Percentiles rank a stretch among this genome's conserved stretches.
phyloP scores from a whole-genome alignment of 92 coral and sea anemone genomes.

The Porites cylindrica region DNA sequence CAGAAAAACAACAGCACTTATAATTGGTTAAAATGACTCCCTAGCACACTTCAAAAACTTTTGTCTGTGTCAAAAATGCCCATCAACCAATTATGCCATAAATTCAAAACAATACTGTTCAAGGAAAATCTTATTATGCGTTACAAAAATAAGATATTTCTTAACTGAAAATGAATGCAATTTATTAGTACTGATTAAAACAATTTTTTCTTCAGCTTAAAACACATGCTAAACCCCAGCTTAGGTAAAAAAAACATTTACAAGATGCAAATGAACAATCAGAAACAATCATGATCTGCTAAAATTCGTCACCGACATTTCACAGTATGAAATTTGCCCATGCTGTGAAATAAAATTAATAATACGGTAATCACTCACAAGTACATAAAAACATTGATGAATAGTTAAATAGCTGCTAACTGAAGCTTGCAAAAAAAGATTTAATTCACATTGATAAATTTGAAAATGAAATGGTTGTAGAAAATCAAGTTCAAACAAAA shows the following conservation, averaged over 20 bases:
- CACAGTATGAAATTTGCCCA: neutral
- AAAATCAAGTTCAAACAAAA: neutral
- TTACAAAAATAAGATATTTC: too few relatives aligned
- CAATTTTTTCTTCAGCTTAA: slow-evolving; percentile 2
- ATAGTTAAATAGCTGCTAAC: too few relatives aligned
- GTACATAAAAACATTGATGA: too few relatives aligned
- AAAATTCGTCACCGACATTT: neutral
- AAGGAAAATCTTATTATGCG: neutral
- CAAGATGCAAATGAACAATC: neutral
- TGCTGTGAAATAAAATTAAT: too few relatives aligned
- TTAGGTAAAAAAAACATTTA: neutral
- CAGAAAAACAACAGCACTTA: too few relatives aligned
- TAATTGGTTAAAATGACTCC: too few relatives aligned
- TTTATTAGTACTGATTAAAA: too few relatives aligned
- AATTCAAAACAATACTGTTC: neutral
- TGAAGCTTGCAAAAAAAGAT: too few relatives aligned
- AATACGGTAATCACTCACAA: too few relatives aligned
- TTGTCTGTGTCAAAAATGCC: too few relatives aligned
- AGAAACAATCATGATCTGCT: neutral
- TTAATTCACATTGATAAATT: neutral
- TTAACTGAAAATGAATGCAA: too few relatives aligned
- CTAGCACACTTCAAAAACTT: too few relatives aligned
- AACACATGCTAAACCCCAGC: slow-evolving; percentile 3
- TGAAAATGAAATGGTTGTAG: neutral
- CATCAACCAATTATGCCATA: neutral